Evolutionary conservation across 2,113 vertebrate species (phyloP).

Genomic region (Cyanoramphus novaezelandiae): DNA sequence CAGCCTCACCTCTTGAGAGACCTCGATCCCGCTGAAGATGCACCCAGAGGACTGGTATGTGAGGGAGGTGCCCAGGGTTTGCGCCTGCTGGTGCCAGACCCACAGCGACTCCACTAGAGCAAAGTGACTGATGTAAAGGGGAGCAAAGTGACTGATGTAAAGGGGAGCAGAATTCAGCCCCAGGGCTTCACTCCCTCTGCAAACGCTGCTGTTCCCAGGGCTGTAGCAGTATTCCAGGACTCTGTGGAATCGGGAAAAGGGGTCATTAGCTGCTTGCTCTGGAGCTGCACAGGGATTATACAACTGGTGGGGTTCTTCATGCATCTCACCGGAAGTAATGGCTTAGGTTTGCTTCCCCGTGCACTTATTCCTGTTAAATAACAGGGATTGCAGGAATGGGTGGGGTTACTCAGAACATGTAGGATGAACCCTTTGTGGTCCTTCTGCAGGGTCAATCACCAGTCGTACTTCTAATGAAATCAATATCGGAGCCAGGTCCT

Average conservation of each 20-base stretch:
- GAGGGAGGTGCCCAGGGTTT: fast-evolving
- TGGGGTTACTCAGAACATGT: not conserved
- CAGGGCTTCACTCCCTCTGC: fast-evolving
- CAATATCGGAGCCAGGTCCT: not conserved
- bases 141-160: not conserved
- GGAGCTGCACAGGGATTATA: not conserved
- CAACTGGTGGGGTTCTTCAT: not conserved
- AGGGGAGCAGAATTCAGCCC: not conserved
- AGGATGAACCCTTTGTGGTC: not conserved
- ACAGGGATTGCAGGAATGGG: fast-evolving
- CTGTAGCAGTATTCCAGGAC: not conserved
- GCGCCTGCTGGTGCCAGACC: fast-evolving
- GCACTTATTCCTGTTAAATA: not conserved
- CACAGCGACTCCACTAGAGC: fast-evolving
- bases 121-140: not conserved
- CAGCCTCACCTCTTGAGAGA: fast-evolving
- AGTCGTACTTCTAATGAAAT: fast-evolving
- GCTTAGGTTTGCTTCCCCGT: not conserved
- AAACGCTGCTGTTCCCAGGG: fast-evolving
- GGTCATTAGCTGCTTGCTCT: not conserved
- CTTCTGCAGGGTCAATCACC: not conserved
- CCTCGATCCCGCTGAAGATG: not conserved
- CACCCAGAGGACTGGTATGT: fast-evolving
- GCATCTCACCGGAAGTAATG: not conserved
- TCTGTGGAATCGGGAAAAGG: not conserved